Evolutionary conservation across 2,113 vertebrate genomes (phyloP).

Genomic region (Oryzias woworae): DNA sequence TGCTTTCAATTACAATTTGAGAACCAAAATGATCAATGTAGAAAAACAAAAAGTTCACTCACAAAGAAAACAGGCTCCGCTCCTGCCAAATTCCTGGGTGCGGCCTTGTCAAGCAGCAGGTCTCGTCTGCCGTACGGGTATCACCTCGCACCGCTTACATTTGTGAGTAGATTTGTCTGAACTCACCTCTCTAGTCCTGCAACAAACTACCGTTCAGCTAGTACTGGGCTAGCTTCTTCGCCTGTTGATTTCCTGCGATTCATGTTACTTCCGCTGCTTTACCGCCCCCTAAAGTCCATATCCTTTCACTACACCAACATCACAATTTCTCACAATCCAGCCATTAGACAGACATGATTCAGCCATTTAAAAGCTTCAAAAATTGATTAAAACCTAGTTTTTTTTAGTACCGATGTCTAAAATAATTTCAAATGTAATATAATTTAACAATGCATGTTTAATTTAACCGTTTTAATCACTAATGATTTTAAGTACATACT

Average conservation of each 20-base stretch:
- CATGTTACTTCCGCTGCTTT: no score
- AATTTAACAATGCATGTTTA: no score
- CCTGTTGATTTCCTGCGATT: not conserved
- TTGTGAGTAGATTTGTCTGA: conserved; percentile 10
- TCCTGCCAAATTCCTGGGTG: conserved; percentile 24
- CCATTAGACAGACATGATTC: no score
- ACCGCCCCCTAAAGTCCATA: no score
- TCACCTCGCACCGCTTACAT: not conserved
- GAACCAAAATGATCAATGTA: not conserved
- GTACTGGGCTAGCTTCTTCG: not conserved
- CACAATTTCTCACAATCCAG: no score
- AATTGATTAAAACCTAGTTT: no score
- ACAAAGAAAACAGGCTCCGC: conserved; percentile 37
- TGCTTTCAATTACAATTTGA: not conserved
- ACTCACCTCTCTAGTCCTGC: conserved; percentile 9
- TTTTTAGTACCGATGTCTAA: no score
- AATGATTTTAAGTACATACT: no score
- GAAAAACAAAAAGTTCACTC: conserved; percentile 54
- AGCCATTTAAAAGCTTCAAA: no score
- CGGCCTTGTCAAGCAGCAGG: conserved; percentile 8
- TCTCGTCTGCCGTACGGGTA: not conserved
- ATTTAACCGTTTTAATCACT: no score
- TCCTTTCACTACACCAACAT: no score
- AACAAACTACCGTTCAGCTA: not conserved
- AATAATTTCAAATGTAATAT: no score